Evolutionary conservation across 2,113 vertebrate genomes (phyloP).

Genomic region (Neofelis nebulosa): DNA sequence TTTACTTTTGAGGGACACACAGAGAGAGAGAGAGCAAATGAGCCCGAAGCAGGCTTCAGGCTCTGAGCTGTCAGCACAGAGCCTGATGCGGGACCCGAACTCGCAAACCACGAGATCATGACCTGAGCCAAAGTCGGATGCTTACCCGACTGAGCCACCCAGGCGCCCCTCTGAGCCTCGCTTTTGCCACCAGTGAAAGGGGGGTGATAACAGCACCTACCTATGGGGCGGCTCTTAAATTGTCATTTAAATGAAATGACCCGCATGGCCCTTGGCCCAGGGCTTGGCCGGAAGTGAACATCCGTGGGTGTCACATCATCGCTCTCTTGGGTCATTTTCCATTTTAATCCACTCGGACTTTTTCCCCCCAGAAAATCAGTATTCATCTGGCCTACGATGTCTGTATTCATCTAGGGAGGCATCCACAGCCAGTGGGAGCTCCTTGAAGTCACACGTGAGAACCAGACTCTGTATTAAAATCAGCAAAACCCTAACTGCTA

Average conservation of each 20-base stretch:
- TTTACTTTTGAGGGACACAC: too few relatives aligned
- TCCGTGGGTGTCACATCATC: neutral
- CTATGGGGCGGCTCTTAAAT: too few relatives aligned
- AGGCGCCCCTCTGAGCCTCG: neutral
- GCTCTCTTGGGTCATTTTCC: too few relatives aligned
- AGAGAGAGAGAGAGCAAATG: too few relatives aligned
- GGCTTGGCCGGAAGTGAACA: too few relatives aligned
- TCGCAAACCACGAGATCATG: too few relatives aligned
- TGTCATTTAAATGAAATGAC: neutral
- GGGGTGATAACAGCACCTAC: neutral
- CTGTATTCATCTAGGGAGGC: neutral
- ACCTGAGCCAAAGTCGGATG: too few relatives aligned
- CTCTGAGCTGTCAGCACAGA: too few relatives aligned
- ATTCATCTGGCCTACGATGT: too few relatives aligned
- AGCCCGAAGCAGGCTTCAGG: too few relatives aligned
- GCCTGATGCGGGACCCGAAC: too few relatives aligned
- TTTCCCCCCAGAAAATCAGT: neutral
- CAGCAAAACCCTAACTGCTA: neutral
- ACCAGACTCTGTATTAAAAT: neutral
- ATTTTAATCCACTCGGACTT: neutral
- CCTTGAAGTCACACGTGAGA: neutral
- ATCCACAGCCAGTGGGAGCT: neutral
- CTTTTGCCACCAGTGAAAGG: neutral
- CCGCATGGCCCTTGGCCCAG: fast-evolving
- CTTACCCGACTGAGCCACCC: too few relatives aligned